Conservation (phyloP, 2,113 vertebrate genomes). For the Urocolius indicus region DNA sequence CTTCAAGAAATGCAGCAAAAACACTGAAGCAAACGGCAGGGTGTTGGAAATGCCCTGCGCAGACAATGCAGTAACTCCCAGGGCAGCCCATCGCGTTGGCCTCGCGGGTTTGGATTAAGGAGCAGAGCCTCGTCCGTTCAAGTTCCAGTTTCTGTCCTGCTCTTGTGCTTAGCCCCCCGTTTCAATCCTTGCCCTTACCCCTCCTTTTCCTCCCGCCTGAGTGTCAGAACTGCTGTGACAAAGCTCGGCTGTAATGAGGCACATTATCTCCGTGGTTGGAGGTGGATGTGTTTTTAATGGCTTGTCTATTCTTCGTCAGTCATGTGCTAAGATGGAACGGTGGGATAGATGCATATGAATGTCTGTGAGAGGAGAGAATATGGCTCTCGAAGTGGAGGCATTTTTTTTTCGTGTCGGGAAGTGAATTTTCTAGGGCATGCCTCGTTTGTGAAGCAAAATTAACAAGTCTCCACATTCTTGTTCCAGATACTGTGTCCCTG, state of each 20-base stretch:
- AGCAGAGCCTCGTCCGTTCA: conserved; percentile 35
- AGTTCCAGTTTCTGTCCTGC: conserved; percentile 38
- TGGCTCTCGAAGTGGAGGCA: background rate
- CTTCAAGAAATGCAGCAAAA: background rate
- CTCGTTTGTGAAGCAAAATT: background rate
- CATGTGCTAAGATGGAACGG: conserved; percentile 70
- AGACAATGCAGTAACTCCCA: conserved; percentile 20
- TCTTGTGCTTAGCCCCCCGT: background rate
- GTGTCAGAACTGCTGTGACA: conserved; percentile 73
- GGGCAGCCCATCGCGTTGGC: conserved; percentile 42
- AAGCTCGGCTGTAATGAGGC: conserved; percentile 67
- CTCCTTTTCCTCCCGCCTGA: conserved; percentile 66
- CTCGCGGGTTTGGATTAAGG: conserved; percentile 50
- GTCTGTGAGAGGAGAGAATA: conserved; percentile 18
- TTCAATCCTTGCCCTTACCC: background rate
- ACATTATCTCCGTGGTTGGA: conserved; percentile 77
- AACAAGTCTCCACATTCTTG: background rate
- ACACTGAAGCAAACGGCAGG: background rate
- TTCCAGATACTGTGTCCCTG: background rate
- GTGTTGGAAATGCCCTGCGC: background rate
- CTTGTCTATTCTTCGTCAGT: conserved; percentile 70
- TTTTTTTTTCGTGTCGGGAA: background rate
- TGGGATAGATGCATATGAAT: conserved; percentile 1
- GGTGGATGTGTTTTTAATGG: conserved; percentile 79
- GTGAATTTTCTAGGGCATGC: background rate